A percentile compares a stretch with the other conserved stretches of the same genome.
phyloP scores from a whole-genome alignment of 2,888 invertebrate species.

The Tigriopus californicus region DNA sequence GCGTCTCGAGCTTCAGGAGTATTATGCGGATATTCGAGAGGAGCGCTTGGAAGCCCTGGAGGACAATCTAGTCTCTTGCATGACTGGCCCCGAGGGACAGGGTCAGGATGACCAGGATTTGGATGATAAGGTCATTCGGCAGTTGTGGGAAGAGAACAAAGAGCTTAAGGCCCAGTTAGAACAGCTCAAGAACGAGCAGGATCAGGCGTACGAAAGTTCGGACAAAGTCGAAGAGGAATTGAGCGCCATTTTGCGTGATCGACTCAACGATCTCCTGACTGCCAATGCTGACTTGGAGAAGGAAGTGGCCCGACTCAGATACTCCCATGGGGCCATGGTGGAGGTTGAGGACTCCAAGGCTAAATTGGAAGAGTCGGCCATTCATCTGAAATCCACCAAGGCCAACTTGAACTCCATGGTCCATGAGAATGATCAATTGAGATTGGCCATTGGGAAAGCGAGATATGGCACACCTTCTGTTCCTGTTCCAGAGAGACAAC shows the following conservation, averaged over 20 bases:
- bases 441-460: constrained; percentile 2
- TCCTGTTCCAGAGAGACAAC: neutral
- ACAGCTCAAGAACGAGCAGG: neutral
- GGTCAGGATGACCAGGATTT: neutral
- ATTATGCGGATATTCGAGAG: neutral
- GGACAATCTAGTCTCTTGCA: neutral
- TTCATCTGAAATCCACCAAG: neutral
- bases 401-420: neutral
- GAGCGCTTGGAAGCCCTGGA: neutral
- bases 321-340: neutral
- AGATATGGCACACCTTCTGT: neutral
- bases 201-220: neutral
- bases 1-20: neutral
- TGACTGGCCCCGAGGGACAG: neutral
- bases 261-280: constrained; percentile 1
- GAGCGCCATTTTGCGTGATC: constrained; percentile 7
- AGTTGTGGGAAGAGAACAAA: neutral
- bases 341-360: neutral
- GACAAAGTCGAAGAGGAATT: neutral
- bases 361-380: neutral
- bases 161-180: neutral
- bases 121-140: neutral
- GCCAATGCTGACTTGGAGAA: constrained; percentile 11
- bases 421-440: constrained; percentile 7
- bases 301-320: constrained; percentile 3